Evolutionary conservation across 2,888 invertebrate species (phyloP), one percentile per base, ranked within the genome.

Genomic region (Epirrhoe alternata): DNA sequence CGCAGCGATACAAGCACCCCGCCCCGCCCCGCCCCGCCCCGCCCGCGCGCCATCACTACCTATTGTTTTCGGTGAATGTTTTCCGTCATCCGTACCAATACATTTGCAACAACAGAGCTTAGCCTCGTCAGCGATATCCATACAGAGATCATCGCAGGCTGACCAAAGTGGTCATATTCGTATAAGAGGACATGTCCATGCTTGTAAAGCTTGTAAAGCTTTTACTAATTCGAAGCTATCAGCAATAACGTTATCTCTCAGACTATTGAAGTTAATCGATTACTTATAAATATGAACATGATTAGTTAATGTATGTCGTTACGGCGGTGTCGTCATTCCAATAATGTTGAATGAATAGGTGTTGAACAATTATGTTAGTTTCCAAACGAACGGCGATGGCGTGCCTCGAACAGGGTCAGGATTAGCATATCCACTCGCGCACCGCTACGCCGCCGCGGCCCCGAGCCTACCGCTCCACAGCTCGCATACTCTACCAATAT

Each of bases 351-450:
- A 47, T 35, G n/a, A 45, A 47, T 54, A 47, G 6, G 47, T 50
- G 45, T 59, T 38, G 51, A 16, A 45, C 54, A 67, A 64, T 60
- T 54, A 60, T 14, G 7, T 53, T 10, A 33, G 52, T 56, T 42
- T 30, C n/a, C 45, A 45, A 51, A 55, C 52, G 38, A 42, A 42
- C 45, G 49, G 35, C 52, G 35, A 14, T 38, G n/a, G 45, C 38
- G 57, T 14, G 63, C 30, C 49, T 30, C n/a, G 42, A 69, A 61
- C 60, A 33, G 45, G 61, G 69, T 69, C 69, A 51, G 5, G 16
- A 64, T 64, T 58, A 64, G 14, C 69, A 66, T 69, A 58, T 16
- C 38, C 12, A 12, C 38, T 10, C 38, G 12, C 38, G 12, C 12
- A 42, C 38, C 38, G 12, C 38, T 42, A 42, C 38, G 38, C 38